Evolutionary conservation across 2,888 invertebrate genomes (phyloP).

Genomic region (Tigriopus californicus): DNA sequence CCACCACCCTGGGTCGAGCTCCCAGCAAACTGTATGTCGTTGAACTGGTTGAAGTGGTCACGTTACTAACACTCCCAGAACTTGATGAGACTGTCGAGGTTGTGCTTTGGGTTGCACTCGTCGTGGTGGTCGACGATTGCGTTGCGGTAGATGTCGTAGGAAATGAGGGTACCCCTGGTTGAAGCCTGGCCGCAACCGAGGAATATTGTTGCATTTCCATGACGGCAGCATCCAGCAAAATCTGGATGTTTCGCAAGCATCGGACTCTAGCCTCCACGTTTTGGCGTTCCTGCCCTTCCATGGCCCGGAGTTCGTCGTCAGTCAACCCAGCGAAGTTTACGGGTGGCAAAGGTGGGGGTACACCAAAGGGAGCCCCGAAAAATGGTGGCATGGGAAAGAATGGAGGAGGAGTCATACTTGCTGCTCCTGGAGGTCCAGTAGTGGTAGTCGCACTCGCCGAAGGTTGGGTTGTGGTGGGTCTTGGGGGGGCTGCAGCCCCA

Average conservation of each 20-base stretch:
- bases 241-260: conserved; percentile 60
- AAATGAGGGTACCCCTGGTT: neutral
- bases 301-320: conserved; percentile 58
- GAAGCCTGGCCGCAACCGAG: conserved; percentile 26
- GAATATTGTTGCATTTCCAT: conserved; percentile 84
- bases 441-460: conserved; percentile 18
- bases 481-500: conserved; percentile 6
- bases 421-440: conserved; percentile 22
- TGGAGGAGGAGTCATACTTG: conserved; percentile 15
- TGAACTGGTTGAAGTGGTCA: neutral
- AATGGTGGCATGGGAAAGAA: conserved; percentile 17
- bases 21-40: too few relatives aligned
- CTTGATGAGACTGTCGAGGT: neutral
- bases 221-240: conserved; percentile 79
- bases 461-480: neutral
- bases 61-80: neutral
- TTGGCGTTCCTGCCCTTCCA: conserved; percentile 75
- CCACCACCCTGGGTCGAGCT: too few relatives aligned
- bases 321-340: conserved; percentile 39
- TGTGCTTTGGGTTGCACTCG: neutral
- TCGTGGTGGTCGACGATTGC: neutral
- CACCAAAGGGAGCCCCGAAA: conserved; percentile 12
- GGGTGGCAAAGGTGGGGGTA: conserved; percentile 26
- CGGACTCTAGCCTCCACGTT: conserved; percentile 79
- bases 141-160: neutral